Conservation (phyloP, 2,797 vertebrate species). For the Tadarida brasiliensis region DNA sequence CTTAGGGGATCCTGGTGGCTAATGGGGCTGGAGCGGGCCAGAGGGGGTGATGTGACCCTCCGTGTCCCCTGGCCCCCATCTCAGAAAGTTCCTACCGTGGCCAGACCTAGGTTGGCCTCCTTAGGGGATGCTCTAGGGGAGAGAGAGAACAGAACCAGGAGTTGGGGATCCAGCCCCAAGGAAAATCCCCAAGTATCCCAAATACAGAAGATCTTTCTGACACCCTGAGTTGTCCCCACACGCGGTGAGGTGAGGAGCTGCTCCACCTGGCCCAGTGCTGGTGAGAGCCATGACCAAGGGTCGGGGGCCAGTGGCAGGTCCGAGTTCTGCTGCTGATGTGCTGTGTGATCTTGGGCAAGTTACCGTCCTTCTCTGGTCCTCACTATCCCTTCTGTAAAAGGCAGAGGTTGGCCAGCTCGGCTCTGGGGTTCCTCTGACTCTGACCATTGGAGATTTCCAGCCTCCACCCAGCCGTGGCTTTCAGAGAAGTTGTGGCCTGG, state of each 20-base stretch:
- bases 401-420: background rate
- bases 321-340: background rate
- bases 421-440: background rate
- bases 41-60: background rate
- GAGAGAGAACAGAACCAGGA: background rate
- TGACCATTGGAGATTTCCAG: background rate
- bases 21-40: rapidly evolving
- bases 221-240: background rate
- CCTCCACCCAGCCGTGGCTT: background rate
- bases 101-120: background rate
- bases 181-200: too few relatives aligned
- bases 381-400: background rate
- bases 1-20: background rate
- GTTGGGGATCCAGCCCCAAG: background rate
- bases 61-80: background rate
- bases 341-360: background rate
- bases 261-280: background rate
- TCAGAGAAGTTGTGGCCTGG: background rate
- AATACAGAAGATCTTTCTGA: background rate
- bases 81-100: background rate
- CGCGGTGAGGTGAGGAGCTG: background rate
- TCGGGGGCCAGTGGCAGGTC: background rate
- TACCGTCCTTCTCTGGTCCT: background rate
- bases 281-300: background rate
- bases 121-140: background rate